A percentile compares a stretch with the other conserved stretches of the same genome.
Evolutionary conservation across 2,797 vertebrate species (phyloP).

Genomic region (Lerista edwardsae): DNA sequence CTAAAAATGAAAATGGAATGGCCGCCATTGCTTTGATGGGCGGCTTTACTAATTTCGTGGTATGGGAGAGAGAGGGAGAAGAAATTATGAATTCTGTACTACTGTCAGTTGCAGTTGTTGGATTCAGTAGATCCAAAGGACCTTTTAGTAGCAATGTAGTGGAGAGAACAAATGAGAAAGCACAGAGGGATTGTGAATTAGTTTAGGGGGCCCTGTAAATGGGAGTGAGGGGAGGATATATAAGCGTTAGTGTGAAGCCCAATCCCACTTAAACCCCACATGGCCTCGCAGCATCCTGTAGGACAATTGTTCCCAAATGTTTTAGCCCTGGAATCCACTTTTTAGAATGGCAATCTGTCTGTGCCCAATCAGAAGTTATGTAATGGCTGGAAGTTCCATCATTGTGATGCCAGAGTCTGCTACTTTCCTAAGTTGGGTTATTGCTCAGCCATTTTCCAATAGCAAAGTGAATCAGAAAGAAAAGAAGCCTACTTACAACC

Average conservation of each 20-base stretch:
- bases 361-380: too few relatives aligned
- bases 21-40: background rate
- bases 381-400: too few relatives aligned
- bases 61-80: slow-evolving; percentile 24
- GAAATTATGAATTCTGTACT: slow-evolving; percentile 35
- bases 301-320: too few relatives aligned
- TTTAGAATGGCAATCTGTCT: too few relatives aligned
- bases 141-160: slow-evolving; percentile 30
- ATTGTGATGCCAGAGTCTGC: too few relatives aligned
- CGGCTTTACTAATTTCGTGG: background rate
- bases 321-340: too few relatives aligned
- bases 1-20: slow-evolving; percentile 29
- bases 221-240: background rate
- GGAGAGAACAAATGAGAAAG: slow-evolving; percentile 36
- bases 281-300: too few relatives aligned
- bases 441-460: too few relatives aligned
- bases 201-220: slow-evolving; percentile 1
- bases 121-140: slow-evolving; percentile 15
- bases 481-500: too few relatives aligned
- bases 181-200: background rate
- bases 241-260: background rate
- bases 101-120: slow-evolving; percentile 20
- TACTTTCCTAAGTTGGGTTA: too few relatives aligned
- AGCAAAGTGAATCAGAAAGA: too few relatives aligned
- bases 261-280: too few relatives aligned